Conservation (phyloP, 2,113 vertebrate species). For the Isurus oxyrinchus region DNA sequence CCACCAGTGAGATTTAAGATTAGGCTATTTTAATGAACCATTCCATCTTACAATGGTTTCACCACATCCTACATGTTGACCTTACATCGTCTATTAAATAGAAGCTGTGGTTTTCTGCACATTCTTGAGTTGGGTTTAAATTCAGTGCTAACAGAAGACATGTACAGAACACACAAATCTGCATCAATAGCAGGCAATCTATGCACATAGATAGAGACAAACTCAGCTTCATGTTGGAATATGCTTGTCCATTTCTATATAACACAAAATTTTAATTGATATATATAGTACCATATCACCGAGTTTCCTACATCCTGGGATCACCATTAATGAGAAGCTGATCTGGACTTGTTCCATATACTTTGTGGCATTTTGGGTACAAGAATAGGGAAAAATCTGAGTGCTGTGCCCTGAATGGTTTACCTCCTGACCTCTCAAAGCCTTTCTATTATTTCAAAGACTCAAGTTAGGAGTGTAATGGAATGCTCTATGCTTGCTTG, state of each 20-base stretch:
- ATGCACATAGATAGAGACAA: not conserved
- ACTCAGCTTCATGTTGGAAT: too few relatives aligned
- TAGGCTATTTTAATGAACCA: not conserved
- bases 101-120: not conserved
- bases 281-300: not conserved
- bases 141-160: not conserved
- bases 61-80: not conserved
- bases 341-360: not conserved
- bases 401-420: not conserved
- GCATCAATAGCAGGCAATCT: not conserved
- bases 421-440: not conserved
- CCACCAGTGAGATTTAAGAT: not conserved
- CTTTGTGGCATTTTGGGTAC: not conserved
- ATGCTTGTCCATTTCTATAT: too few relatives aligned
- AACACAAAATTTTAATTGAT: not conserved
- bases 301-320: not conserved
- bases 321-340: not conserved
- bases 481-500: not conserved
- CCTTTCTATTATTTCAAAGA: not conserved
- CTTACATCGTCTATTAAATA: not conserved
- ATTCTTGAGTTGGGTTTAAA: not conserved
- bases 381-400: not conserved
- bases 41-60: not conserved
- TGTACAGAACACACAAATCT: not conserved
- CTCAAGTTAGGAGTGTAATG: not conserved